Conservation (phyloP, 1,140 invertebrate genomes). For the Acromyrmex charruanus region DNA sequence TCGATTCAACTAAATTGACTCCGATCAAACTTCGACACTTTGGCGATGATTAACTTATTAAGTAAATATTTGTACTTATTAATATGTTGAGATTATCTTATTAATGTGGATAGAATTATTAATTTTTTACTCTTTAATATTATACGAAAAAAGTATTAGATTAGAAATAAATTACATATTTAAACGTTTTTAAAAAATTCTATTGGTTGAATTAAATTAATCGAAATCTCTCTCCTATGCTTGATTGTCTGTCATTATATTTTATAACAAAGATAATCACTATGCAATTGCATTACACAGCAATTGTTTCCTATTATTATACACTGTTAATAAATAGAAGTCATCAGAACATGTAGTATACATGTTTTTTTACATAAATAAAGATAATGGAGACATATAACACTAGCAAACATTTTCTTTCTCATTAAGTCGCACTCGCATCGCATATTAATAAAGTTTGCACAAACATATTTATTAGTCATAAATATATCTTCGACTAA, state of each 20-base stretch:
- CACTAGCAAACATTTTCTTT: not conserved
- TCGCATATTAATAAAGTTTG: slow-evolving; percentile 4
- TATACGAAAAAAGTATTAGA: not conserved
- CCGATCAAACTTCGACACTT: not conserved
- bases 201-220: not conserved
- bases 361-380: not conserved
- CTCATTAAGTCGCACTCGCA: not conserved
- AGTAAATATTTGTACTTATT: not conserved
- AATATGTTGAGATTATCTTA: not conserved
- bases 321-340: not conserved
- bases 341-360: not conserved
- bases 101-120: not conserved
- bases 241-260: not conserved
- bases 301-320: not conserved
- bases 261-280: not conserved
- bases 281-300: not conserved
- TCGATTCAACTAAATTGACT: not conserved
- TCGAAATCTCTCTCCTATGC: not conserved
- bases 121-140: not conserved
- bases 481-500: slow-evolving; percentile 22
- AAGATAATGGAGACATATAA: not conserved
- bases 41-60: not conserved
- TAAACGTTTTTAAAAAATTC: not conserved
- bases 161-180: not conserved
- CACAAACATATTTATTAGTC: slow-evolving; percentile 15